Evolutionary conservation across 2,888 invertebrate species (phyloP).

Genomic region (Ditylenchus weischeri): DNA sequence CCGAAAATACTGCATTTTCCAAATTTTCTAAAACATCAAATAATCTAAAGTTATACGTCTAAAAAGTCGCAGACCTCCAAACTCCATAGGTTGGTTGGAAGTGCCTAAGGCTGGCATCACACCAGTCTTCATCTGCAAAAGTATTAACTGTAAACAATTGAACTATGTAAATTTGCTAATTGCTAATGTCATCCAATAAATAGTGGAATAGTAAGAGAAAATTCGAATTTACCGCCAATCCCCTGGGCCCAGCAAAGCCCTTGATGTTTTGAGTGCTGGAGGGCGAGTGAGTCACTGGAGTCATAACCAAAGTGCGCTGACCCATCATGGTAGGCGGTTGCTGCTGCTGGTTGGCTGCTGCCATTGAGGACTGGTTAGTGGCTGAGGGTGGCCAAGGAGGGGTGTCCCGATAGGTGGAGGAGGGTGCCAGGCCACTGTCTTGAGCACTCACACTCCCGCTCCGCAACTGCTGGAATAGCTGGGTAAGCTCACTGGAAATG

Average conservation of each 20-base stretch:
- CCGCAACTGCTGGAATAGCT: constrained; percentile 21
- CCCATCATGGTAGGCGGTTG: background rate
- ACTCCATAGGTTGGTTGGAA: constrained; percentile 1
- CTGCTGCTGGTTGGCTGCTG: background rate
- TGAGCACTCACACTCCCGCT: constrained; percentile 8
- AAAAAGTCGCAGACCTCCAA: constrained; percentile 13
- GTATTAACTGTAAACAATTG: background rate
- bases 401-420: background rate
- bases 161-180: background rate
- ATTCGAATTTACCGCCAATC: constrained; percentile 1
- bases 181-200: background rate
- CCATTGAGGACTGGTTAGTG: no score
- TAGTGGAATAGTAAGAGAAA: background rate
- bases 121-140: constrained; percentile 3
- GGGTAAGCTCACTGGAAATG: constrained; percentile 25
- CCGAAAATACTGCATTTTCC: constrained; percentile 30
- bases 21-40: constrained; percentile 9
- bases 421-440: background rate
- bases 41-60: no score
- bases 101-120: constrained; percentile 8
- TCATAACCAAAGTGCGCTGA: background rate
- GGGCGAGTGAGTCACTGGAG: constrained; percentile 2
- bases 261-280: background rate
- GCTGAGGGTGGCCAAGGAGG: background rate
- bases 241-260: background rate